Percentiles rank a stretch among this genome's conserved stretches.
These are phyloP conservation scores for Aleadryas rufinucha DNA, from an alignment of 2,113 vertebrate genomes.

Conservation along the genomic window DNA sequence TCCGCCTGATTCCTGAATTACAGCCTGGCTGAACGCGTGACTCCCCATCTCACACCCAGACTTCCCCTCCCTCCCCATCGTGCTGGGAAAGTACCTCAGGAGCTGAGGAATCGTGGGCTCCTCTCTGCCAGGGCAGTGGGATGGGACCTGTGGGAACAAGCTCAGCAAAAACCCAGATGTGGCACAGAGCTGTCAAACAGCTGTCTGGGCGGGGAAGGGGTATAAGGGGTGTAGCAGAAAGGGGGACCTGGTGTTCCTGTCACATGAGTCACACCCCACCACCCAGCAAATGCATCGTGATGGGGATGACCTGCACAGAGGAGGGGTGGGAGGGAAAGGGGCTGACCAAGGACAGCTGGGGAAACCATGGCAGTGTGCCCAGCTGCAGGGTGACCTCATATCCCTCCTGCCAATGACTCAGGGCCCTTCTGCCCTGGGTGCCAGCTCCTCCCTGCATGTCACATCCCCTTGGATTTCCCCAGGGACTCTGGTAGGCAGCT, in stretches of 20 bases:
- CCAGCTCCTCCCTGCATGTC: not conserved
- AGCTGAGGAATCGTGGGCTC: not conserved
- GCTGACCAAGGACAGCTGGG: not conserved
- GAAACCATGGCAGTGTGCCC: not conserved
- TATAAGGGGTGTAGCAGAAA: not conserved
- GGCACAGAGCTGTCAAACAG: not conserved
- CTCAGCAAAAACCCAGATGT: not conserved
- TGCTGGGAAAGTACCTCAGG: not conserved
- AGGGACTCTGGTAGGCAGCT: not conserved
- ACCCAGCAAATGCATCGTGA: not conserved
- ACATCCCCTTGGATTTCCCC: not conserved
- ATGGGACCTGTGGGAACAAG: fast-evolving
- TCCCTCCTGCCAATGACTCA: not conserved
- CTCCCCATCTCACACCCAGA: not conserved
- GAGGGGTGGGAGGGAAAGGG: not conserved
- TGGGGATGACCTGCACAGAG: not conserved
- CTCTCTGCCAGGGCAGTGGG: not conserved
- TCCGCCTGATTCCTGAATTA: not conserved
- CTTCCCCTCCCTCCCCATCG: not conserved
- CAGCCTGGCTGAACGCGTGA: not conserved
- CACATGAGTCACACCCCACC: not conserved
- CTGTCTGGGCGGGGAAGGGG: not conserved
- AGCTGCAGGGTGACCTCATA: constrained; percentile 23
- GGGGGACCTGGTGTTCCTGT: not conserved
- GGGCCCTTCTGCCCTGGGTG: not conserved